These are phyloP conservation scores for Anastrepha obliqua DNA, from an alignment of 1,140 invertebrate species.

Conservation along the genomic window DNA sequence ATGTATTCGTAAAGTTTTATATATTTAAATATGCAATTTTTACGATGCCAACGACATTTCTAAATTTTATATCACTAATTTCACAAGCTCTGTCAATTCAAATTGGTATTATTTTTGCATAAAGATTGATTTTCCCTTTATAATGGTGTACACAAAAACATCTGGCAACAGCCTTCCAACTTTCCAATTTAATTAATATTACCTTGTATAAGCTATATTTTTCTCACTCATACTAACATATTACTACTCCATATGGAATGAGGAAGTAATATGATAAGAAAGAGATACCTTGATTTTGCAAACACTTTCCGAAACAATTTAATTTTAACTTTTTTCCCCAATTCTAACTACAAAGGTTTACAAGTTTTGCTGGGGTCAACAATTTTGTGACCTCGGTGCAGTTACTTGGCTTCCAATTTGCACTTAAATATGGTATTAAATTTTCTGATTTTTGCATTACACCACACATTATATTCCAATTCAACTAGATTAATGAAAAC, in stretches of 20 bases:
- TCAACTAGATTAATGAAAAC: not conserved
- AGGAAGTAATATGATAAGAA: slow-evolving; percentile 28
- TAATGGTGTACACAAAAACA: slow-evolving; percentile 26
- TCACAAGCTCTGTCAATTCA: not conserved
- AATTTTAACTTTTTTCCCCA: not conserved
- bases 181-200: slow-evolving; percentile 32
- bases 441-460: not conserved
- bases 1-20: too few species aligned
- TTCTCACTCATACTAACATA: not conserved
- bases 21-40: too few species aligned
- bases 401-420: not conserved
- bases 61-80: not conserved
- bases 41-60: too few species aligned
- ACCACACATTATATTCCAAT: not conserved
- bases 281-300: slow-evolving; percentile 18
- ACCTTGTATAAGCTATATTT: not conserved
- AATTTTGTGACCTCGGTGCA: slow-evolving; percentile 48
- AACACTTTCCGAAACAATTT: slow-evolving; percentile 21
- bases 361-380: slow-evolving; percentile 32
- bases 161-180: slow-evolving; percentile 37
- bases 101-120: not conserved
- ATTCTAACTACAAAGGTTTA: not conserved
- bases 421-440: not conserved
- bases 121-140: slow-evolving; percentile 20
- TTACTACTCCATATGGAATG: not conserved